Conservation (phyloP, 2,888 invertebrate genomes). For the Drosophila maculinotata region DNA sequence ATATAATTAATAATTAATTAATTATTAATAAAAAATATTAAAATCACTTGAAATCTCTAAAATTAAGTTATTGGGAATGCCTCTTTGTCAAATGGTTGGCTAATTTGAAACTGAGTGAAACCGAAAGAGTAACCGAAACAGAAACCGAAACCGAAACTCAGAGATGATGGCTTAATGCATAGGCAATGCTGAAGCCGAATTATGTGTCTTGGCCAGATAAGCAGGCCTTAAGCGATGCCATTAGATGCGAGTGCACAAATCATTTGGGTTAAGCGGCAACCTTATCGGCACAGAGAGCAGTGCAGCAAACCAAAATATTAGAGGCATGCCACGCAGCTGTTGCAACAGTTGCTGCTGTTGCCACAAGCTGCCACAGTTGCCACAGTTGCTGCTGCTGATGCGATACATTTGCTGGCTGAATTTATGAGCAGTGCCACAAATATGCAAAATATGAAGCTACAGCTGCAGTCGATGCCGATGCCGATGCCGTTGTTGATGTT, state of each 20-base stretch:
- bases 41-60: no score
- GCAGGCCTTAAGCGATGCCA: slow-evolving; percentile 19
- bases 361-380: not conserved
- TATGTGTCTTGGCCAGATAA: not conserved
- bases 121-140: no score
- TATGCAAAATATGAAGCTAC: slow-evolving; percentile 67
- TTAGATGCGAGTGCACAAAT: slow-evolving; percentile 48
- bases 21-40: no score
- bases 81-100: not conserved
- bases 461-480: slow-evolving; percentile 13
- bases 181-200: slow-evolving; percentile 4
- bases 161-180: slow-evolving; percentile 22
- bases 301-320: slow-evolving; percentile 10
- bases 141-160: not conserved
- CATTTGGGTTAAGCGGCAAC: slow-evolving; percentile 38
- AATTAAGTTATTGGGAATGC: no score
- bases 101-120: not conserved
- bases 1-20: no score
- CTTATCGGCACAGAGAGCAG: slow-evolving; percentile 52
- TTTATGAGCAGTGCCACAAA: slow-evolving; percentile 63
- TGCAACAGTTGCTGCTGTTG: slow-evolving; percentile 5
- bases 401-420: slow-evolving; percentile 58
- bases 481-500: slow-evolving; percentile 35
- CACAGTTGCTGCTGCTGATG: slow-evolving; percentile 23
- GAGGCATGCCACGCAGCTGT: slow-evolving; percentile 1